A percentile compares a stretch with the other conserved stretches of the same genome.
phyloP scores from a whole-genome alignment of 2,113 vertebrate species.

The Hypanus sabinus region DNA sequence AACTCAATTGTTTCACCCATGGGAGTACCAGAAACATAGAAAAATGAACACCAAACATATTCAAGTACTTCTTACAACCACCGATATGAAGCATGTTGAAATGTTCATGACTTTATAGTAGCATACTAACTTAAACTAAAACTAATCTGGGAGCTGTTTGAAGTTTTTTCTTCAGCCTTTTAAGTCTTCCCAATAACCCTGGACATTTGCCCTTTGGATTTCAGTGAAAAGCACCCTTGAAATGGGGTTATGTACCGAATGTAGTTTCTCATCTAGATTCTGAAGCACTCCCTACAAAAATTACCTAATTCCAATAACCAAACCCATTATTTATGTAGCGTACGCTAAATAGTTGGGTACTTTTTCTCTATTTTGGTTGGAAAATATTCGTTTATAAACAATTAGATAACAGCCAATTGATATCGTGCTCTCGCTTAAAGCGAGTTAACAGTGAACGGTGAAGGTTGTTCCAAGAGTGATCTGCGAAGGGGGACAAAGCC shows the following conservation, averaged over 20 bases:
- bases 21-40: not conserved
- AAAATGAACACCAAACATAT: not conserved
- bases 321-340: not conserved
- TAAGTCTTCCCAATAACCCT: not conserved
- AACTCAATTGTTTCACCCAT: not conserved
- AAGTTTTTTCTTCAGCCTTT: not conserved
- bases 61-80: not conserved
- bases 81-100: no score
- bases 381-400: not conserved
- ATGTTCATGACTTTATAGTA: not conserved
- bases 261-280: not conserved
- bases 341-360: not conserved
- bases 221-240: not conserved
- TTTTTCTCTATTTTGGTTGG: not conserved
- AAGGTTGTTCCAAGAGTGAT: not conserved
- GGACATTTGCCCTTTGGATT: not conserved
- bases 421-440: not conserved
- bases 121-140: not conserved
- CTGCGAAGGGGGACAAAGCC: not conserved
- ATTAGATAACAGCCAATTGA: not conserved
- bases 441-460: not conserved
- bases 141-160: not conserved
- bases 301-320: not conserved
- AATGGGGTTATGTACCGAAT: not conserved
- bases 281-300: not conserved